phyloP scores from a whole-genome alignment of 1,140 invertebrate species.

The Cotesia chilonis region DNA sequence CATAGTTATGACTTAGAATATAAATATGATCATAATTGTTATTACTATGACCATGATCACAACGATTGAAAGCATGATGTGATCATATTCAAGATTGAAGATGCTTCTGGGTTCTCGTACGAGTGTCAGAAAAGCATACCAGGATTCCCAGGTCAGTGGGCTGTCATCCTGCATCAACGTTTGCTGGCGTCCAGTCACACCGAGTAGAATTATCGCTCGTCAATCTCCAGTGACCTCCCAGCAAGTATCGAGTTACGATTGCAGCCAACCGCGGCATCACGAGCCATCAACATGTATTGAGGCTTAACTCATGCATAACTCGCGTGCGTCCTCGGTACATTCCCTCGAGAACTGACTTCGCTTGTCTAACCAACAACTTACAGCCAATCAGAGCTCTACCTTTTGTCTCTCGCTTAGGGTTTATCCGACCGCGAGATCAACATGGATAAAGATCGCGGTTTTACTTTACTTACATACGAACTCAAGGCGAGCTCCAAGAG shows the following conservation, averaged over 20 bases:
- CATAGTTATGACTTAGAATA: no score
- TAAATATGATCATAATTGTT: no score
- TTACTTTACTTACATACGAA: no score
- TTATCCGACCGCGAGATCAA: conserved; percentile 27
- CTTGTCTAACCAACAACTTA: conserved; percentile 16
- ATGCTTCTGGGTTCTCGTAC: background rate
- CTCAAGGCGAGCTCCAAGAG: no score
- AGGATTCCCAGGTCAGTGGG: conserved; percentile 66
- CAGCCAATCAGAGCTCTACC: conserved; percentile 8
- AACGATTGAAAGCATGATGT: background rate
- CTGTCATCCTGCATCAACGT: conserved; percentile 57
- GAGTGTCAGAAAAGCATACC: conserved; percentile 49
- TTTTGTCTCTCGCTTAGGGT: conserved; percentile 23
- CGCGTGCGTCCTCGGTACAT: conserved; percentile 13
- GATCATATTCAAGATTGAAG: background rate
- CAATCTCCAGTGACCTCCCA: conserved; percentile 63
- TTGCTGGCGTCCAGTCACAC: conserved; percentile 42
- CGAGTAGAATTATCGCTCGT: conserved; percentile 62
- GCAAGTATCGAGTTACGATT: conserved; percentile 58
- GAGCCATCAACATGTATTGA: conserved; percentile 23
- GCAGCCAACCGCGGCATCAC: conserved; percentile 24
- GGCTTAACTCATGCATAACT: conserved; percentile 27
- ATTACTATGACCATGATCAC: no score
- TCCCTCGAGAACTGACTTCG: background rate
- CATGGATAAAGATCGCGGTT: conserved; percentile 21